Evolutionary conservation across 2,113 vertebrate species (phyloP), one percentile per base, ranked within the genome.

Genomic region (Rhinopomastus cyanomelas): DNA sequence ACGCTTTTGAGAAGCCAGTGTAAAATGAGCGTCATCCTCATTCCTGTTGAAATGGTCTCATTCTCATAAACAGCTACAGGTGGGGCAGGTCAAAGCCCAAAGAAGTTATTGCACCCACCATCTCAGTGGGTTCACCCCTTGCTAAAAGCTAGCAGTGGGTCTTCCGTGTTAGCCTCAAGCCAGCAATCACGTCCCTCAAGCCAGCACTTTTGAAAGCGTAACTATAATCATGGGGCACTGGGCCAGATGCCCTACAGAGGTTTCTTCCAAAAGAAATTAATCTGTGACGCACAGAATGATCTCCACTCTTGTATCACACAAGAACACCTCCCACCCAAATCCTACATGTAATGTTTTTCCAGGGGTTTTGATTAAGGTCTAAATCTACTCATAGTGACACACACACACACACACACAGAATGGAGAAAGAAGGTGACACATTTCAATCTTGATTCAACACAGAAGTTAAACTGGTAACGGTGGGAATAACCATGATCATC

Each of bases 231-330:
- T 39, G 59, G 17, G 55, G 55, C 2, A 0, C 19, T 34, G 37
- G 32, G 60, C 46, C 72, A 82, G 66, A 64, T 82, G 72, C 78
- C 56, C 72, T 82, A 34, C 77, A 90, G 60, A 90, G 32, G 30
- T 37, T 73, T 87, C 64, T 69, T 91, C 85, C 87, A 65, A 79
- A 89, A 71, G 81, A 89, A 92, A 85, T 85, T 57, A 69, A 79
- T 82, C 62, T 85, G 62, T 94, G 93, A 89, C 1, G 14, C 81
- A 92, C 39, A 85, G 62, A 87, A 48, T 55, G 55, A 85, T 62
- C 75, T 94, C 61, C 42, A 37, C 37, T 20, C 37, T 80, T 79
- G 74, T 29, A 83, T 49, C 72, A 64, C 48, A 19, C 7, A 3
- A 59, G 68, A 73, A 80, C 74, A 79, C 18, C 52, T 85, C 68